Evolutionary conservation across 1,140 invertebrate genomes (phyloP).

Genomic region (Apis florea): DNA sequence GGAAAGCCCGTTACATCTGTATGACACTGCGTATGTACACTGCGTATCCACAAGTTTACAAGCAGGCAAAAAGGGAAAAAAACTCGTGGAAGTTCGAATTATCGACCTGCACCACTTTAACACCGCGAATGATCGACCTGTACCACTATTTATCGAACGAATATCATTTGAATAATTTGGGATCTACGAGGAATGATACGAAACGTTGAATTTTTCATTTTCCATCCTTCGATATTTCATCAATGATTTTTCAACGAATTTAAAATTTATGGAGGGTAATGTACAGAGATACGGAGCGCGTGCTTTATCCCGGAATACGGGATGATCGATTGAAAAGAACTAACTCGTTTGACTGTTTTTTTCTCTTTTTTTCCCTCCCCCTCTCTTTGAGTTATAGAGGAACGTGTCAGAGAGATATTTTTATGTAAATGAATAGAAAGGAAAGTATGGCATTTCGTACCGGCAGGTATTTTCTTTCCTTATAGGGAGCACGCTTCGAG

Average conservation of each 20-base stretch:
- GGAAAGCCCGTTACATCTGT: not conserved
- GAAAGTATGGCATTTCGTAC: not conserved
- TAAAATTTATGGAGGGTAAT: not conserved
- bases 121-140: too few species aligned
- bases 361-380: rapidly evolving
- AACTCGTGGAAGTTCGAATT: too few species aligned
- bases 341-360: not conserved
- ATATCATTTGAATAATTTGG: too few species aligned
- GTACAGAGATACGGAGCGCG: not conserved
- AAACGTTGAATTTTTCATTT: too few species aligned
- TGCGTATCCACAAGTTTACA: not conserved
- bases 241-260: not conserved
- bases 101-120: too few species aligned
- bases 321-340: not conserved
- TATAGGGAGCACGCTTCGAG: not conserved
- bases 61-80: not conserved
- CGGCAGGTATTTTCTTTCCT: not conserved
- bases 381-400: not conserved
- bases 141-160: too few species aligned
- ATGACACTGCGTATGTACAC: constrained; percentile 4
- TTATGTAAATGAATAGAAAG: not conserved
- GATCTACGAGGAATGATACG: too few species aligned
- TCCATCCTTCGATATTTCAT: too few species aligned
- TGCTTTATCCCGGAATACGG: not conserved
- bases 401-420: not conserved